These are phyloP conservation scores for Dichetophora obliterata DNA, from an alignment of 2,888 invertebrate genomes.

Conservation along the genomic window DNA sequence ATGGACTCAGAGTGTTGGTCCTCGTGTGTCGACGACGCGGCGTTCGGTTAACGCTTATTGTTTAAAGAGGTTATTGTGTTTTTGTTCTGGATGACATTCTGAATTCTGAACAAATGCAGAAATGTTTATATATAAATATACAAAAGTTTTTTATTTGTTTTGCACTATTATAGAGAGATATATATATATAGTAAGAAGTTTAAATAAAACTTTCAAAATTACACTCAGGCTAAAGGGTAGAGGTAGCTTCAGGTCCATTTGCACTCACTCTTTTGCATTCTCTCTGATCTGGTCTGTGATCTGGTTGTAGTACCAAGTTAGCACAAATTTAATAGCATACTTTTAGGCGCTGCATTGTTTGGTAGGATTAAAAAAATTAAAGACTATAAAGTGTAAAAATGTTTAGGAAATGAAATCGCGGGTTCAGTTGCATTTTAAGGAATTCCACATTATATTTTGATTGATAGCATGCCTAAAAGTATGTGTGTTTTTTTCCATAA, in stretches of 20 bases:
- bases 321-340: not conserved
- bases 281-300: too few relatives aligned
- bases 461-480: constrained; percentile 7
- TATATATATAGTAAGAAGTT: not conserved
- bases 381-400: not conserved
- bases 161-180: too few relatives aligned
- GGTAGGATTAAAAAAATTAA: not conserved
- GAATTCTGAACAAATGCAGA: constrained; percentile 26
- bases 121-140: constrained; percentile 17
- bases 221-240: not conserved
- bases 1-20: constrained; percentile 2
- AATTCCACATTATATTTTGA: not conserved
- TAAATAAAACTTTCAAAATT: not conserved
- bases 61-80: not conserved
- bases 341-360: not conserved
- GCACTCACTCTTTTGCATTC: too few relatives aligned
- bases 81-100: not conserved
- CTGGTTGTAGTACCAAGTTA: too few relatives aligned
- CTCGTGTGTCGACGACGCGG: not conserved
- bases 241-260: too few relatives aligned
- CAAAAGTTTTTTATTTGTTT: not conserved
- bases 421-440: too few relatives aligned
- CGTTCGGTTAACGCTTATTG: not conserved
- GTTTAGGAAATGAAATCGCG: too few relatives aligned
- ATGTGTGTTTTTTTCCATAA: not conserved